Conservation (phyloP, 1,140 invertebrate genomes). For the Bombus consobrinus region DNA sequence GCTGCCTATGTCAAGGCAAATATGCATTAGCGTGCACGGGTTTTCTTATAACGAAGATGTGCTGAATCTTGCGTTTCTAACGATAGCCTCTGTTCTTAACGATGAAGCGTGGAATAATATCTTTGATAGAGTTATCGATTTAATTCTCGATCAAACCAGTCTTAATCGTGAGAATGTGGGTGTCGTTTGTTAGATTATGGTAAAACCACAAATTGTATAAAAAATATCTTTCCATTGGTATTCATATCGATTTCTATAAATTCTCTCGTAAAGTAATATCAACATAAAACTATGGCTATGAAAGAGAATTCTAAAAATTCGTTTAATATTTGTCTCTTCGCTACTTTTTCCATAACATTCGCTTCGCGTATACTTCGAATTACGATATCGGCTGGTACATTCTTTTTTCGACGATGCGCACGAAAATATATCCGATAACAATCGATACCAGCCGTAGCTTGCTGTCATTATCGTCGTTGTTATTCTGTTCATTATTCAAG, state of each 20-base stretch:
- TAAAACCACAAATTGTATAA: too few species aligned
- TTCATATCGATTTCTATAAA: too few species aligned
- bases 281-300: too few species aligned
- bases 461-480: background rate
- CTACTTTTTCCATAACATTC: too few species aligned
- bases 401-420: background rate
- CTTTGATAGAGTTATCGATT: background rate
- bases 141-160: background rate
- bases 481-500: background rate
- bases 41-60: background rate
- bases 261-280: too few species aligned
- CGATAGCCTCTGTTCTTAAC: background rate
- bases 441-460: background rate
- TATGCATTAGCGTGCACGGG: background rate
- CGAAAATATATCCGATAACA: background rate
- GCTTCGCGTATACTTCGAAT: background rate
- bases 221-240: too few species aligned
- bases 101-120: background rate
- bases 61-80: background rate
- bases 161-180: too few species aligned
- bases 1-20: background rate
- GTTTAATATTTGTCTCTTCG: too few species aligned
- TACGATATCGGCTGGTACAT: background rate
- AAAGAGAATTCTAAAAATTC: too few species aligned
- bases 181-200: too few species aligned